Conservation (phyloP, 2,113 vertebrate species). For the Carettochelys insculpta region DNA sequence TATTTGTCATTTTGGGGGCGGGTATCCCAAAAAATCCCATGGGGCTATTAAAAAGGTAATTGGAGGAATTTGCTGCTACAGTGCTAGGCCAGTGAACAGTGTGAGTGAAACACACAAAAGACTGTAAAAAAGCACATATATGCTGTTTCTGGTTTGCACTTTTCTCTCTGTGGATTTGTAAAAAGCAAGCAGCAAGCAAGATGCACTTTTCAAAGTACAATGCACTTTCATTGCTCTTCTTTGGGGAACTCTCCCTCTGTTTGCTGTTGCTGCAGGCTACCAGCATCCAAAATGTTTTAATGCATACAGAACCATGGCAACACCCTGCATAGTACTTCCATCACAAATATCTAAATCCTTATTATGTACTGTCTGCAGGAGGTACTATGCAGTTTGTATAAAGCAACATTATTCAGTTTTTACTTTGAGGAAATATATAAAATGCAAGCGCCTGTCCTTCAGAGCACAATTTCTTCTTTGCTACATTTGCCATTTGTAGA, state of each 20-base stretch:
- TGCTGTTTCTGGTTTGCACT: conserved; percentile 45
- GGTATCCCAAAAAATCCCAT: background rate
- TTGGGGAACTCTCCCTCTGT: conserved; percentile 47
- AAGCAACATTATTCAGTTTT: background rate
- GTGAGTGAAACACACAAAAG: conserved; percentile 11
- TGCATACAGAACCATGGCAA: conserved; percentile 32
- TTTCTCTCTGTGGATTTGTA: conserved; percentile 19
- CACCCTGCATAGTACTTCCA: background rate
- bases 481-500: background rate
- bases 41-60: conserved; percentile 24
- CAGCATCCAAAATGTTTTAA: background rate
- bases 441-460: background rate
- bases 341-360: background rate
- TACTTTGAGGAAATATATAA: background rate
- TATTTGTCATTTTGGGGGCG: background rate
- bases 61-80: background rate
- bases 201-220: conserved; percentile 72
- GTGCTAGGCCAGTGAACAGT: background rate
- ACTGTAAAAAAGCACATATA: conserved; percentile 46
- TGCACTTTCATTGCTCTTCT: conserved; percentile 73
- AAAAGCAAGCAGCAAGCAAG: background rate
- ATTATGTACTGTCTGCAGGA: conserved; percentile 27
- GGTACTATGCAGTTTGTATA: background rate
- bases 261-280: conserved; percentile 16
- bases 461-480: background rate